phyloP scores from a whole-genome alignment of 1,140 invertebrate species.

The Hypsibius dujardini region DNA sequence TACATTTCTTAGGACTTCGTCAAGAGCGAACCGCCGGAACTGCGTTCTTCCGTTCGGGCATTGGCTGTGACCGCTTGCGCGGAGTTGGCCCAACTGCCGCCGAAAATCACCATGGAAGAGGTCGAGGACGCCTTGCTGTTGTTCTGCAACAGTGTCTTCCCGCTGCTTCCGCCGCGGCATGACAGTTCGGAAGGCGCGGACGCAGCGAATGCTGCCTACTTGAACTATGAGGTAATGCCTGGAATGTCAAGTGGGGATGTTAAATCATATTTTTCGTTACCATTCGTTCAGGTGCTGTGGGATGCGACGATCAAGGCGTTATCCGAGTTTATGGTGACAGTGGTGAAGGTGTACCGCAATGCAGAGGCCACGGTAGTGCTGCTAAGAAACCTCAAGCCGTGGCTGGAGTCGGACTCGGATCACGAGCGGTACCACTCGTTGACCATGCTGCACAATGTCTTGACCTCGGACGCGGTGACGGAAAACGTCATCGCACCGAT shows the following conservation, averaged over 20 bases:
- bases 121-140: neutral
- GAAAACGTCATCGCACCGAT: neutral
- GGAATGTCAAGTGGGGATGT: neutral
- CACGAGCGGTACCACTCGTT: conserved; percentile 1
- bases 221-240: conserved; percentile 11
- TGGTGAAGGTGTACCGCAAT: neutral
- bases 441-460: neutral
- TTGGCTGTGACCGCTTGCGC: neutral
- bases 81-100: neutral
- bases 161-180: neutral
- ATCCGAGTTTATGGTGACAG: conserved; percentile 10
- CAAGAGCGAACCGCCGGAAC: neutral
- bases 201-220: neutral
- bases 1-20: conserved; percentile 15
- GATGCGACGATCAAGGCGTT: neutral
- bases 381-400: neutral
- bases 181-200: neutral
- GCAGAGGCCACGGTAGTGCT: neutral
- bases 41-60: conserved; percentile 1
- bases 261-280: neutral
- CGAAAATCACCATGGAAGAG: conserved; percentile 8
- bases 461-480: neutral
- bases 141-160: conserved; percentile 8
- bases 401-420: conserved; percentile 10
- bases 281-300: conserved; percentile 8